phyloP scores from a whole-genome alignment of 2,113 vertebrate genomes.

The Galbula dea region DNA sequence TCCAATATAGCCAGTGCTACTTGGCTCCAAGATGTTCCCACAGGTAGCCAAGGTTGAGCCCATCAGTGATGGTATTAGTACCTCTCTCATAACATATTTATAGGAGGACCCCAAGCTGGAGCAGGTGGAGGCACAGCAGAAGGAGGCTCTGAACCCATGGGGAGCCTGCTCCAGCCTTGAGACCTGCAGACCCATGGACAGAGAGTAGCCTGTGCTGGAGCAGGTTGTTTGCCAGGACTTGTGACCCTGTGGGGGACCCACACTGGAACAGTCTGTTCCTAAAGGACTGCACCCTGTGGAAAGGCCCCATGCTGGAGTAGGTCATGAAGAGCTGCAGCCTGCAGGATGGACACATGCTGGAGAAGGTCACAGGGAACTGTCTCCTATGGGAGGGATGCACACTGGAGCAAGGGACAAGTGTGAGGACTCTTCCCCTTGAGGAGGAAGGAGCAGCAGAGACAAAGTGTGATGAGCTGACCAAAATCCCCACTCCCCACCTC shows the following conservation, averaged over 20 bases:
- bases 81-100: background rate
- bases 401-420: background rate
- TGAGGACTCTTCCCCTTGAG: background rate
- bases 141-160: background rate
- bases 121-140: background rate
- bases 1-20: background rate
- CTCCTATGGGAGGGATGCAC: fast-evolving
- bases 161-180: too few species aligned
- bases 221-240: background rate
- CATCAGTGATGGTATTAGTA: background rate
- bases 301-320: too few species aligned
- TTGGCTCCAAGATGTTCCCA: fast-evolving
- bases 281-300: too few species aligned
- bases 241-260: too few species aligned
- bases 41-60: background rate
- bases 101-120: too few species aligned
- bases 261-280: too few species aligned
- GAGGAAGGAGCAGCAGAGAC: background rate
- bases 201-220: too few species aligned
- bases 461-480: background rate
- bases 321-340: background rate
- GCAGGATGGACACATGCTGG: fast-evolving
- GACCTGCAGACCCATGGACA: too few species aligned
- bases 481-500: background rate
- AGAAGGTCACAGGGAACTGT: background rate